Percentiles rank a stretch among this genome's conserved stretches.
Conservation (phyloP, 2,888 invertebrate genomes). For the Tachina grossa region DNA sequence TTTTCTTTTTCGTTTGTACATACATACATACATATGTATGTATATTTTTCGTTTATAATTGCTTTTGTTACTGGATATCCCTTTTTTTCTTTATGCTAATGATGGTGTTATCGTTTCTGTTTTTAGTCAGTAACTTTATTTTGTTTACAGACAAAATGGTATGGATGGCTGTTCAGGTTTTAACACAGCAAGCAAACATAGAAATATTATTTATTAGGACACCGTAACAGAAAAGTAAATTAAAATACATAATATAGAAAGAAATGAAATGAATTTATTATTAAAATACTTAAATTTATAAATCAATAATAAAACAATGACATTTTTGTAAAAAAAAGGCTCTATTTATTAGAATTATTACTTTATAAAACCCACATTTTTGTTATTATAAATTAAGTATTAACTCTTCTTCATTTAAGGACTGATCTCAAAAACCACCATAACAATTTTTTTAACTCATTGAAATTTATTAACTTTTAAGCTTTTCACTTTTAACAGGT, state of each 20-base stretch:
- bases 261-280: not conserved
- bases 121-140: conserved; percentile 43
- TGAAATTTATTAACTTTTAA: not conserved
- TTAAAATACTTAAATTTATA: not conserved
- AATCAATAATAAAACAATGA: not conserved
- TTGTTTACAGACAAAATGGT: conserved; percentile 54
- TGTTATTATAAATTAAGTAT: not conserved
- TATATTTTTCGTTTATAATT: conserved; percentile 50
- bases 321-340: not conserved
- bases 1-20: conserved; percentile 61
- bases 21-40: not conserved
- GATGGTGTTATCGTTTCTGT: conserved; percentile 6
- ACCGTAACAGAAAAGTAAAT: not conserved
- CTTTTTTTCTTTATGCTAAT: not conserved
- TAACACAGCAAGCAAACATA: not conserved
- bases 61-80: conserved; percentile 36
- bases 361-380: conserved; percentile 40
- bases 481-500: not conserved
- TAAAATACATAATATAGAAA: conserved; percentile 9
- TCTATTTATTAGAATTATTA: not conserved
- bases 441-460: not conserved
- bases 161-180: conserved; percentile 48
- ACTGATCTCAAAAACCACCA: conserved; percentile 12
- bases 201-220: not conserved
- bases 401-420: conserved; percentile 23